A percentile compares a stretch with the other conserved stretches of the same genome.
Evolutionary conservation across 2,113 vertebrate genomes (phyloP).

Genomic region (Erythrocebus patas): DNA sequence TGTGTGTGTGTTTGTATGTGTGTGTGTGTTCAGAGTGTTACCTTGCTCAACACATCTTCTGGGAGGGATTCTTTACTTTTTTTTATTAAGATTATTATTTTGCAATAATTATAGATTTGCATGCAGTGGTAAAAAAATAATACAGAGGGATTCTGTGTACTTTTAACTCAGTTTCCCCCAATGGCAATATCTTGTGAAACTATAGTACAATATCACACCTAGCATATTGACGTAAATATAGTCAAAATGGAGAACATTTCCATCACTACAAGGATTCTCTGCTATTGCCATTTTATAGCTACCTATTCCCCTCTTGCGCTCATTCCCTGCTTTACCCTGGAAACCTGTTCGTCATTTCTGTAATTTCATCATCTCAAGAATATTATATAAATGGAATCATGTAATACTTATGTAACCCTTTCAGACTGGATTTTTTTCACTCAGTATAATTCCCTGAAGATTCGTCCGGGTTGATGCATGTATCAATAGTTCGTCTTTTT

Average conservation of each 20-base stretch:
- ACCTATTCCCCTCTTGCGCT: background rate
- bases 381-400: background rate
- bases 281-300: background rate
- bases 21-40: background rate
- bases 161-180: background rate
- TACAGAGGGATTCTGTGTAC: background rate
- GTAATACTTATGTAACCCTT: background rate
- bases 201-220: background rate
- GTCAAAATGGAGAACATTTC: background rate
- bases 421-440: background rate
- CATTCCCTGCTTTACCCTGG: background rate
- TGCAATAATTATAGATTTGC: background rate
- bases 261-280: background rate
- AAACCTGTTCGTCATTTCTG: background rate
- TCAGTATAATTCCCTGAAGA: background rate
- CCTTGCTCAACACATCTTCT: background rate
- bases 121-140: conserved; percentile 16
- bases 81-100: conserved; percentile 35
- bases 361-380: background rate
- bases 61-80: background rate
- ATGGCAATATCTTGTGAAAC: background rate
- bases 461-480: background rate
- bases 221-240: background rate
- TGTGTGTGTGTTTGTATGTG: background rate
- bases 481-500: background rate